A percentile compares a stretch with the other conserved stretches of the same genome.
Evolutionary conservation across 2,888 invertebrate species (phyloP).

Genomic region (Synergus japonicus): DNA sequence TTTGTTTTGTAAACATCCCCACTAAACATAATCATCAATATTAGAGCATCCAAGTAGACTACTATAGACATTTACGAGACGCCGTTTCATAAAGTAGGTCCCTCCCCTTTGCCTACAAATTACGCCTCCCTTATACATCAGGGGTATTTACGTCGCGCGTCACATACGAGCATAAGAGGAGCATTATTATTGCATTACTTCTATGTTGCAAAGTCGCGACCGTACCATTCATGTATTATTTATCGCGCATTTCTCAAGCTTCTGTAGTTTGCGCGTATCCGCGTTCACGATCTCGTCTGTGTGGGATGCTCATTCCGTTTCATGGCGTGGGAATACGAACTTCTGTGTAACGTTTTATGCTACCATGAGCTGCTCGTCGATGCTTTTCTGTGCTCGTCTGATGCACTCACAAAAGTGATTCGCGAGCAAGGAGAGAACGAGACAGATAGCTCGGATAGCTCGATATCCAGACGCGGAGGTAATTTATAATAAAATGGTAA

Average conservation of each 20-base stretch:
- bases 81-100: neutral
- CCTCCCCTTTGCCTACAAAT: conserved; percentile 8
- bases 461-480: conserved; percentile 18
- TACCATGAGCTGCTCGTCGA: conserved; percentile 14
- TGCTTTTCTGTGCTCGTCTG: conserved; percentile 15
- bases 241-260: conserved; percentile 40
- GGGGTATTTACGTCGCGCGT: conserved; percentile 12
- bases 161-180: neutral
- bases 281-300: conserved; percentile 33
- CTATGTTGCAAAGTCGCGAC: conserved; percentile 15
- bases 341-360: conserved; percentile 34
- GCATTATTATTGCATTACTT: conserved; percentile 21
- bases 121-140: conserved; percentile 1
- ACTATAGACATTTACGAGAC: neutral
- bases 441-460: neutral
- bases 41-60: neutral
- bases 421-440: conserved; percentile 6
- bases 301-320: conserved; percentile 40
- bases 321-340: conserved; percentile 39
- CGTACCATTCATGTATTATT: conserved; percentile 39
- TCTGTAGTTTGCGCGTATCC: conserved; percentile 30
- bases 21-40: conserved; percentile 3
- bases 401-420: neutral
- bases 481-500: conserved; percentile 34
- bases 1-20: neutral